These are phyloP conservation scores for Hexactinellida sp. DNA, from an alignment of 37 sponge, comb jelly and placozoan genomes.

Conservation along the genomic window DNA sequence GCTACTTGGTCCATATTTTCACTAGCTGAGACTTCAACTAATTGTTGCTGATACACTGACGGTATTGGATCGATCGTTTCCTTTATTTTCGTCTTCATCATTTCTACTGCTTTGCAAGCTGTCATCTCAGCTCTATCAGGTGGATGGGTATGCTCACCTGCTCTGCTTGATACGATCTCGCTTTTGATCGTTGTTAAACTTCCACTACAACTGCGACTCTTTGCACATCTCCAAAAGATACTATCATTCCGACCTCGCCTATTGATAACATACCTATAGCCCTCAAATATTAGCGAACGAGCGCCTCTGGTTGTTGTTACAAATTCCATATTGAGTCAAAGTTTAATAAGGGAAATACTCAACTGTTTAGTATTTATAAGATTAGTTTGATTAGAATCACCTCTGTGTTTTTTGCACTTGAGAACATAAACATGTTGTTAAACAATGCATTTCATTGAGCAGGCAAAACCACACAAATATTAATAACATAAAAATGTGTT, in stretches of 20 bases:
- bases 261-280: constrained; percentile 19
- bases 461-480: too few species aligned
- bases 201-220: background rate
- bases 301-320: background rate
- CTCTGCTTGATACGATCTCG: background rate
- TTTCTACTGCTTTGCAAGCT: background rate
- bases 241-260: constrained; percentile 10
- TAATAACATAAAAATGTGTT: too few species aligned
- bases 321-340: background rate
- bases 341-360: background rate
- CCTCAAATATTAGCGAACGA: too few species aligned
- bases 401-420: background rate
- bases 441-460: too few species aligned
- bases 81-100: background rate
- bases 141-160: background rate
- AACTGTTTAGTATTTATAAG: background rate
- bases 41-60: too few species aligned
- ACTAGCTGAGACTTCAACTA: background rate
- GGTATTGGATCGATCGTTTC: too few species aligned
- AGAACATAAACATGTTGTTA: too few species aligned
- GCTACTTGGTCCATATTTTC: background rate
- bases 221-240: too few species aligned
- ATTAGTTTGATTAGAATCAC: background rate
- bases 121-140: background rate
- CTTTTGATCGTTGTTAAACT: too few species aligned